Base-by-base conservation (phyloP, 2,888 invertebrate species). In the Hedychridium roseum region DNA sequence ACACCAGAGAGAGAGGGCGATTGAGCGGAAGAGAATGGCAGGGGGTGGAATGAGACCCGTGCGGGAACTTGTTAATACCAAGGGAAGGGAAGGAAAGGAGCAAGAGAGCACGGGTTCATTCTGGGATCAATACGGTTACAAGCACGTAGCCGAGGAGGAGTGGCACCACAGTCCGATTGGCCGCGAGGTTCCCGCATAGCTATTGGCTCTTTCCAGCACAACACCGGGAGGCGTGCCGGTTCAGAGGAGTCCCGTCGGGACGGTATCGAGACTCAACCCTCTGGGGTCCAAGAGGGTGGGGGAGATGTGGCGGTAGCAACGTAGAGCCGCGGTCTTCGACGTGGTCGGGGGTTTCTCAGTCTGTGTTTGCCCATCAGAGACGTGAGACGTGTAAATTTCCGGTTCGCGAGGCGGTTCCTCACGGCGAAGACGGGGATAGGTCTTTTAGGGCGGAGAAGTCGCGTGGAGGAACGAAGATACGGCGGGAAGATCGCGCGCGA, bases 101-200 rank as follows among this genome's bases (percentile, higher is more conserved):
- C 2, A 20, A 21, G 14, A 26, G 23, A 23, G 63, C 55, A 15
- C 60, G 70, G 75, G 76, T 76, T 78, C 77, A 78, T 78, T 76
- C 76, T 74, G 76, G 75, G 78, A 78, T 78, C 78, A 78, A 78
- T 78, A 78, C 73, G 48, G 44, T n/a, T n/a, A n/a, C n/a, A 61
- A 54, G 58, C 4, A 31, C 11, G 31, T 31, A 4, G 31, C 7
- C 53, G 57, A 59, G 60, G 59, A 76, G 79, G 78, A 76, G 76
- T 73, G 76, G 75, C 75, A 65, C 46, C 66, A 70, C 57, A 60
- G 67, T 53, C 68, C 71, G 68, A 76, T 79, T 79, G 78, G 78
- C 68, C 59, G 50, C 39, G 60, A 64, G 62, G 67, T 52, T 63
- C 52, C 47, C 52, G 57, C 45, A 42, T 52, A 55, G 43, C 54